Percentiles rank a stretch among this genome's conserved stretches.
Conservation (phyloP, 2,888 invertebrate genomes). For the Cephus sareptanus region DNA sequence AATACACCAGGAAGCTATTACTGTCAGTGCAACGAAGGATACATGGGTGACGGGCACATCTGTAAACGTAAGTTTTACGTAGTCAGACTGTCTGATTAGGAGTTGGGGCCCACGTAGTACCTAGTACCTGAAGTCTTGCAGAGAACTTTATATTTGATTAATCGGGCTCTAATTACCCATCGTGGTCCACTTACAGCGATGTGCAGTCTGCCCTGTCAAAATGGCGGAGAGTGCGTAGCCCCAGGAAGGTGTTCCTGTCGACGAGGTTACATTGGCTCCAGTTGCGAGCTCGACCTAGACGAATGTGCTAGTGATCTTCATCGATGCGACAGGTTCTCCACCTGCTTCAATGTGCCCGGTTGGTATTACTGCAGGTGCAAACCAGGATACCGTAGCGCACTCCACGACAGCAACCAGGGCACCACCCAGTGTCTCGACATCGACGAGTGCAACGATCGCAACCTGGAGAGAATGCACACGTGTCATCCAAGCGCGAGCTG, state of each 20-base stretch:
- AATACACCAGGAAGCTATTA: constrained; percentile 86
- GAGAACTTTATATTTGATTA: no score
- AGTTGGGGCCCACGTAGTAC: background rate
- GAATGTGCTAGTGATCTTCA: constrained; percentile 81
- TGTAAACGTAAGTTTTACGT: constrained; percentile 76
- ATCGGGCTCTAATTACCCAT: background rate
- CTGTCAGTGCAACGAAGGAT: constrained; percentile 80
- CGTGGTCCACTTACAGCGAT: constrained; percentile 71
- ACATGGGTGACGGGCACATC: constrained; percentile 80
- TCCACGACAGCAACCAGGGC: constrained; percentile 70
- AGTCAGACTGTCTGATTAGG: background rate
- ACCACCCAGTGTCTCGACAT: constrained; percentile 80
- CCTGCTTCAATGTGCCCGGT: constrained; percentile 89
- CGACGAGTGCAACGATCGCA: constrained; percentile 82
- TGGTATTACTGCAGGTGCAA: constrained; percentile 91
- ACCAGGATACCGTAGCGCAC: constrained; percentile 77
- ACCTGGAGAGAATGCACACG: constrained; percentile 72
- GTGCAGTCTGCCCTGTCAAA: constrained; percentile 83
- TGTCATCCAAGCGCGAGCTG: constrained; percentile 85
- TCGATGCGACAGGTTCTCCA: constrained; percentile 80
- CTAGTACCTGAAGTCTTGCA: no score
- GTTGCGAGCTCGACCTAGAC: constrained; percentile 88
- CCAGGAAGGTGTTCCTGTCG: constrained; percentile 85
- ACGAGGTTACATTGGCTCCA: constrained; percentile 82
- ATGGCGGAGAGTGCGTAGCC: constrained; percentile 83